Evolutionary conservation across 2,113 vertebrate species (phyloP).

Genomic region (Pteruthius melanotis): DNA sequence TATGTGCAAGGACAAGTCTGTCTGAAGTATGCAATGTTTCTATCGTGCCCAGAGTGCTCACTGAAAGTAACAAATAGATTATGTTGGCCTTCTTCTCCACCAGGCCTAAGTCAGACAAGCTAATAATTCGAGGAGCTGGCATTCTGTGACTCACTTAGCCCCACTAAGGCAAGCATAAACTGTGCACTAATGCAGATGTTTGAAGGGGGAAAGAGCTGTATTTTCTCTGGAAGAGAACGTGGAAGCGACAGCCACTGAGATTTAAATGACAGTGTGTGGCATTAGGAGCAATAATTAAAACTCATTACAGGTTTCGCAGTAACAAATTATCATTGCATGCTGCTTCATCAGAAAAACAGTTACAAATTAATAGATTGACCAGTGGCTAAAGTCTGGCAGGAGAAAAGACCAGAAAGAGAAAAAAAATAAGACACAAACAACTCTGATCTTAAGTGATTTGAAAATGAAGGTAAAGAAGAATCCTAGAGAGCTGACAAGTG

Average conservation of each 20-base stretch:
- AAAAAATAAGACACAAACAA: not conserved
- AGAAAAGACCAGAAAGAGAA: not conserved
- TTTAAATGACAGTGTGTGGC: conserved; percentile 54
- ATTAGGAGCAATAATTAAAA: conserved; percentile 60
- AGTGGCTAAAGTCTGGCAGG: not conserved
- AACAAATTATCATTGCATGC: conserved; percentile 40
- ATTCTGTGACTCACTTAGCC: conserved; percentile 23
- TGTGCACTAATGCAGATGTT: conserved; percentile 29
- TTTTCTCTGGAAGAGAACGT: conserved; percentile 15
- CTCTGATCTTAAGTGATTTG: not conserved
- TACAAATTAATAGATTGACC: conserved; percentile 14
- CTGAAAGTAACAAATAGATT: not conserved
- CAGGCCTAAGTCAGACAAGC: not conserved
- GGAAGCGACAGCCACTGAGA: conserved; percentile 58
- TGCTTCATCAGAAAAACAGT: conserved; percentile 38
- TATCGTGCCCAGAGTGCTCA: not conserved
- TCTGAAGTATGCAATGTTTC: not conserved
- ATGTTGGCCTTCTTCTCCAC: not conserved
- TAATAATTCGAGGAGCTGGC: conserved; percentile 25
- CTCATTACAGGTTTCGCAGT: conserved; percentile 14
- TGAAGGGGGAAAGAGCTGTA: conserved; percentile 18
- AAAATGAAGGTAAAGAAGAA: not conserved
- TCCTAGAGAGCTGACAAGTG: not conserved
- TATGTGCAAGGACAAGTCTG: not conserved
- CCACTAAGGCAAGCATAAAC: conserved; percentile 4